Percentiles rank a stretch among this genome's conserved stretches.
These are phyloP conservation scores for Procambarus virginalis DNA, from an alignment of 1,140 invertebrate species.

Conservation along the genomic window DNA sequence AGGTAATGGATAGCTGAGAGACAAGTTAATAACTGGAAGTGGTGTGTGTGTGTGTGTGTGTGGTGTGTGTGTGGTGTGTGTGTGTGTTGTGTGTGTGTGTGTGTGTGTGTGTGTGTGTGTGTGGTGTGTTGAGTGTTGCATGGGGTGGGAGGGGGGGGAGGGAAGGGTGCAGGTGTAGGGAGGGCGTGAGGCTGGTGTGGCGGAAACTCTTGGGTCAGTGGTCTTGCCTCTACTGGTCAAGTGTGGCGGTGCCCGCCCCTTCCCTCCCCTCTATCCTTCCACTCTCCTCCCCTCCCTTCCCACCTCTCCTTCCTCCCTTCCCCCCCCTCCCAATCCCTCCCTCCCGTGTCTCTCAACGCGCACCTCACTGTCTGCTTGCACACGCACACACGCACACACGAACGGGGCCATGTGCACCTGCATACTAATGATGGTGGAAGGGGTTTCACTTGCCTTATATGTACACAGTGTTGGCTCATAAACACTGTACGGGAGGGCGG, in stretches of 20 bases:
- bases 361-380: slow-evolving; percentile 9
- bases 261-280: background rate
- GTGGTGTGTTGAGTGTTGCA: too few relatives aligned
- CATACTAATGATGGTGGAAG: background rate
- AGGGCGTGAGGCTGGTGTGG: slow-evolving; percentile 31
- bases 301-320: background rate
- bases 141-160: background rate
- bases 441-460: background rate
- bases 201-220: slow-evolving; percentile 59
- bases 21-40: background rate
- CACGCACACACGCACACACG: slow-evolving; percentile 1
- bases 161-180: background rate
- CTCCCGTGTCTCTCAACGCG: background rate
- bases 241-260: slow-evolving; percentile 55
- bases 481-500: background rate
- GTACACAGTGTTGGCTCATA: background rate
- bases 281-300: background rate
- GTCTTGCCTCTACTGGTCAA: slow-evolving; percentile 66
- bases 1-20: background rate
- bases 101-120: too few relatives aligned
- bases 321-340: too few relatives aligned
- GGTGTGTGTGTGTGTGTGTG: background rate
- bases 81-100: too few relatives aligned
- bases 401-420: background rate
- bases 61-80: background rate